Evolutionary conservation across 2,797 vertebrate species (phyloP).

Genomic region (Coregonus sp.): DNA sequence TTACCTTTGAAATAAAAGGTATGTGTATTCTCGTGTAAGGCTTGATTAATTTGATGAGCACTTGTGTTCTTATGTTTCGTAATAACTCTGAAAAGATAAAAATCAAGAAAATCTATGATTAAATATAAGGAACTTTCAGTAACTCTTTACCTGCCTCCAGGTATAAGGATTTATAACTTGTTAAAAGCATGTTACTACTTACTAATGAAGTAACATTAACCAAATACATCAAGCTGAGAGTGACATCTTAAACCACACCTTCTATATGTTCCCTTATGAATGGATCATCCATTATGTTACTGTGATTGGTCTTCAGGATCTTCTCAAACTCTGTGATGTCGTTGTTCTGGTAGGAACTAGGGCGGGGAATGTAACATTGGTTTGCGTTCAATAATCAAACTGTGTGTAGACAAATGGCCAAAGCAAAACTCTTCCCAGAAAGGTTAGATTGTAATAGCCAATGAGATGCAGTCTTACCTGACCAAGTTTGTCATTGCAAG

Average conservation of each 20-base stretch:
- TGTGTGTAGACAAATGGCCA: neutral
- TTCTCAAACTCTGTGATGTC: conserved; percentile 99
- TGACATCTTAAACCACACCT: conserved; percentile 73
- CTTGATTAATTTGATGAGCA: conserved; percentile 99
- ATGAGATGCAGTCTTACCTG: conserved; percentile 72
- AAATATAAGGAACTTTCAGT: too few relatives aligned
- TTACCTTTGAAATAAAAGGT: conserved; percentile 99
- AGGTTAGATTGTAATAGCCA: neutral
- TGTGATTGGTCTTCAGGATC: conserved; percentile 99
- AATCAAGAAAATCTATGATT: too few relatives aligned
- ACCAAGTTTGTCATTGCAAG: conserved; percentile 99
- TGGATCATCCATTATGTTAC: conserved; percentile 99
- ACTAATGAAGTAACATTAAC: too few relatives aligned
- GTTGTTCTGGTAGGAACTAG: conserved; percentile 99
- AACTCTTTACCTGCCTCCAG: too few relatives aligned
- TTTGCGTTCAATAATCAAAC: too few relatives aligned
- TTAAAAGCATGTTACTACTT: too few relatives aligned
- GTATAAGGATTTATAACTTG: too few relatives aligned
- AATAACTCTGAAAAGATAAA: conserved; percentile 82
- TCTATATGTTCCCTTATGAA: conserved; percentile 99
- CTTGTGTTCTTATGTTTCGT: conserved; percentile 99
- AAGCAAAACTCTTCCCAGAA: neutral
- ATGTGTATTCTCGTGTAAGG: conserved; percentile 99
- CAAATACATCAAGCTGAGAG: conserved; percentile 14
- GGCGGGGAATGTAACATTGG: too few relatives aligned